phyloP scores from a whole-genome alignment of 2,113 vertebrate genomes.

The Carlito syrichta region DNA sequence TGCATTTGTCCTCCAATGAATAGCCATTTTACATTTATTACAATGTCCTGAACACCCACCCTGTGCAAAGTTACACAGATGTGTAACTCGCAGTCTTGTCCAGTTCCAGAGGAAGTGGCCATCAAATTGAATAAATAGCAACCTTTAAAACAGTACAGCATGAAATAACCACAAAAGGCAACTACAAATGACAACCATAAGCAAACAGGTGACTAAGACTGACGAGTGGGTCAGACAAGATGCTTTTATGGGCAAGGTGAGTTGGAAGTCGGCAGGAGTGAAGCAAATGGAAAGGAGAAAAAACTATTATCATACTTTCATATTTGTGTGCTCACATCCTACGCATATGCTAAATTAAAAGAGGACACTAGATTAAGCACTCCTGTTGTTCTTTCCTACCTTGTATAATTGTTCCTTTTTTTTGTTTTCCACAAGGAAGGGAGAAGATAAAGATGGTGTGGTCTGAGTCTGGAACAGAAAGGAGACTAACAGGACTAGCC shows the following conservation, averaged over 20 bases:
- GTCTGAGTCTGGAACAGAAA: neutral
- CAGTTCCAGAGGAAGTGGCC: neutral
- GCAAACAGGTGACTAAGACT: neutral
- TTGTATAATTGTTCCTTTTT: neutral
- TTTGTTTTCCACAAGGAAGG: neutral
- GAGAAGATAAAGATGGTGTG: neutral
- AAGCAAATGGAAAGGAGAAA: neutral
- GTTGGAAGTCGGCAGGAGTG: neutral
- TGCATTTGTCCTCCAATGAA: neutral
- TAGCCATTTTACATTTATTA: neutral
- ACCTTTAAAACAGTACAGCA: neutral
- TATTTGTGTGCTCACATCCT: neutral
- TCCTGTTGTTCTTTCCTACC: rapidly evolving
- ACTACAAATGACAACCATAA: neutral
- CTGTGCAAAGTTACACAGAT: neutral
- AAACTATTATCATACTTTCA: rapidly evolving
- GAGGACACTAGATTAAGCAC: neutral
- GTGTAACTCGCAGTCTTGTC: neutral
- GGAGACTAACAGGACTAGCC: neutral
- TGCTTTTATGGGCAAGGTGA: neutral
- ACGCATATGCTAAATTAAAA: neutral
- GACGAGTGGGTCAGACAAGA: neutral
- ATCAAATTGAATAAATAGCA: neutral
- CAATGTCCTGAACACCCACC: neutral
- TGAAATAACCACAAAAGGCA: constrained; percentile 10